Evolutionary conservation across 2,888 invertebrate species (phyloP).

Genomic region (Creontiades dilutus): DNA sequence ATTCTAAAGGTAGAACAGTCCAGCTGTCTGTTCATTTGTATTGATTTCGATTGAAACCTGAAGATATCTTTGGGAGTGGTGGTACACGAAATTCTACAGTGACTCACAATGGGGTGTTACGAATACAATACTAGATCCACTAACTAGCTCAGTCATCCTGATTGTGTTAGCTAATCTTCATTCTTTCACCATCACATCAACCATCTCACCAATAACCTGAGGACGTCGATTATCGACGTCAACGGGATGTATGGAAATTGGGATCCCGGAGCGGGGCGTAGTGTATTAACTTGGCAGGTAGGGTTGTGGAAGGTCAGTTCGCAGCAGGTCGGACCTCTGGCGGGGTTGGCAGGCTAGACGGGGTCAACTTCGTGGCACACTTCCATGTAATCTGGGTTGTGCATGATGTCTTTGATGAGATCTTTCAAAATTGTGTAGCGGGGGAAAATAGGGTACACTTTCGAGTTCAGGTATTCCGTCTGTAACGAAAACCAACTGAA

Average conservation of each 20-base stretch:
- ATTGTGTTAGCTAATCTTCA: neutral
- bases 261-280: neutral
- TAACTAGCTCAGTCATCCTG: too few relatives aligned
- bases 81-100: too few relatives aligned
- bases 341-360: constrained; percentile 75
- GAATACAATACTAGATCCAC: too few relatives aligned
- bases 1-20: too few relatives aligned
- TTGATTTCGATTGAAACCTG: too few relatives aligned
- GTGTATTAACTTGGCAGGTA: neutral
- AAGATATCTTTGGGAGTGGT: too few relatives aligned
- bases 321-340: neutral
- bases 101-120: too few relatives aligned
- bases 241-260: neutral
- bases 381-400: constrained; percentile 98
- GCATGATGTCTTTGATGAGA: constrained; percentile 97
- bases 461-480: constrained; percentile 94
- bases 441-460: constrained; percentile 95
- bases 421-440: constrained; percentile 97
- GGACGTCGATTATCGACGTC: neutral
- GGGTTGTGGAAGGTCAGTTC: neutral
- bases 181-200: neutral
- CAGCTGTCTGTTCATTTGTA: too few relatives aligned
- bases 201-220: neutral
- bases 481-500: constrained; percentile 79
- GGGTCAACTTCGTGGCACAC: constrained; percentile 93